Evolutionary conservation across 2,888 invertebrate species (phyloP).

Genomic region (Pyrrhosoma nymphula): DNA sequence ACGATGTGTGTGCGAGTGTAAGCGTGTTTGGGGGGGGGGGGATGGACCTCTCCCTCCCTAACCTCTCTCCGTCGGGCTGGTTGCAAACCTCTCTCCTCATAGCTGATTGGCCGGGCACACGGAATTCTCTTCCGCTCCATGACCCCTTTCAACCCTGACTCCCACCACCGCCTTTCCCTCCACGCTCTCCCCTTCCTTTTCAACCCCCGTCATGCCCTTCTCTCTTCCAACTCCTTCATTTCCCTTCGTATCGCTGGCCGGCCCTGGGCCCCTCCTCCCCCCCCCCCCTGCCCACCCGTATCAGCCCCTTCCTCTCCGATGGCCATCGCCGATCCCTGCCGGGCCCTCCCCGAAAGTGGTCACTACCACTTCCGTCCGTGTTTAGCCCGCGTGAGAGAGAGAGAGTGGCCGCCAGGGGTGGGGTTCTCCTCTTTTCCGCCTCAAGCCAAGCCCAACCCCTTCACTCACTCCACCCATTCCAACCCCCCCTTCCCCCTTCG

Average conservation of each 20-base stretch:
- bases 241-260: neutral
- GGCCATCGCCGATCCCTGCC: slow-evolving; percentile 12
- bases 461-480: neutral
- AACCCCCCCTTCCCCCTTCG: neutral
- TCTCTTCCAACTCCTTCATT: neutral
- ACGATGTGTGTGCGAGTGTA: neutral
- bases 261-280: neutral
- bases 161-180: neutral
- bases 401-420: no score
- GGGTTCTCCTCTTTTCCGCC: no score
- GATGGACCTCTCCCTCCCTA: neutral
- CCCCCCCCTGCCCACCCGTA: neutral
- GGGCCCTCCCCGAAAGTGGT: neutral
- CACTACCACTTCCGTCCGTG: slow-evolving; percentile 38
- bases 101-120: slow-evolving; percentile 56
- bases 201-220: neutral
- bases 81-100: neutral
- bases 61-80: neutral
- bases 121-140: slow-evolving; percentile 59
- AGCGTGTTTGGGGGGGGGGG: neutral
- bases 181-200: neutral
- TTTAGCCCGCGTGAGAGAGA: neutral
- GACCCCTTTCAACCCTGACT: slow-evolving; percentile 4
- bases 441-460: neutral
- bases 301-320: slow-evolving; percentile 26